phyloP scores from a whole-genome alignment of 2,113 vertebrate species.

The Macquaria australasica region DNA sequence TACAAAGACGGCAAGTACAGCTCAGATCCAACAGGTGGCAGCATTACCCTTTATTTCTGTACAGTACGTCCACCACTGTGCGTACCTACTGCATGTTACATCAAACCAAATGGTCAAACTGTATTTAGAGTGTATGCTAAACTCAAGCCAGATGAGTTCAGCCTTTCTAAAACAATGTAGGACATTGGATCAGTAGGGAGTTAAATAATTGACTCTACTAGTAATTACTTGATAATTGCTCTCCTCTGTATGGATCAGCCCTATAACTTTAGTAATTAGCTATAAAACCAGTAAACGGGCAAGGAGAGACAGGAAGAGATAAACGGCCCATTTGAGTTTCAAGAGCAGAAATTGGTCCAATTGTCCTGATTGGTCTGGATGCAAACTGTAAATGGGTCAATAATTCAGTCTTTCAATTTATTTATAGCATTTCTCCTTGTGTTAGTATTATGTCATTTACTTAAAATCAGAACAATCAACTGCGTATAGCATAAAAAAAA shows the following conservation, averaged over 20 bases:
- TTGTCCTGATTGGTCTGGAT: not conserved
- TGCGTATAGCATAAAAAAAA: not conserved
- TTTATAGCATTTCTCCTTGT: not conserved
- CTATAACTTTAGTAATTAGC: constrained; percentile 44
- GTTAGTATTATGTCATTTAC: not conserved
- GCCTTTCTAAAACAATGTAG: not conserved
- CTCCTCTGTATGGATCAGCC: constrained; percentile 25
- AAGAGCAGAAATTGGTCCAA: constrained; percentile 5
- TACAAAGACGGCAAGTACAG: constrained; percentile 1
- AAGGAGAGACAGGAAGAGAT: not conserved
- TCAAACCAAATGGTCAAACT: not conserved
- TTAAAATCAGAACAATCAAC: not conserved
- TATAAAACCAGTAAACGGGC: constrained; percentile 46
- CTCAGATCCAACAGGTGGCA: constrained; percentile 55
- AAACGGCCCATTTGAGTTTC: constrained; percentile 10
- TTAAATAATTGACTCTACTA: constrained; percentile 21
- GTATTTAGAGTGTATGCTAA: not conserved
- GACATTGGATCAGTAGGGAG: not conserved
- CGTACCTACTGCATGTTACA: not conserved
- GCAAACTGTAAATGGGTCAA: constrained; percentile 17
- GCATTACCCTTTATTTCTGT: not conserved
- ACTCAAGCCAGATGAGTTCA: not conserved
- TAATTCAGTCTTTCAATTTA: not conserved
- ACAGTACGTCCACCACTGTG: not conserved
- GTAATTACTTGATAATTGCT: constrained; percentile 54